Evolutionary conservation across 2,888 invertebrate species (phyloP), one percentile per base, ranked within the genome.

Genomic region (Onthophagus sagittarius): DNA sequence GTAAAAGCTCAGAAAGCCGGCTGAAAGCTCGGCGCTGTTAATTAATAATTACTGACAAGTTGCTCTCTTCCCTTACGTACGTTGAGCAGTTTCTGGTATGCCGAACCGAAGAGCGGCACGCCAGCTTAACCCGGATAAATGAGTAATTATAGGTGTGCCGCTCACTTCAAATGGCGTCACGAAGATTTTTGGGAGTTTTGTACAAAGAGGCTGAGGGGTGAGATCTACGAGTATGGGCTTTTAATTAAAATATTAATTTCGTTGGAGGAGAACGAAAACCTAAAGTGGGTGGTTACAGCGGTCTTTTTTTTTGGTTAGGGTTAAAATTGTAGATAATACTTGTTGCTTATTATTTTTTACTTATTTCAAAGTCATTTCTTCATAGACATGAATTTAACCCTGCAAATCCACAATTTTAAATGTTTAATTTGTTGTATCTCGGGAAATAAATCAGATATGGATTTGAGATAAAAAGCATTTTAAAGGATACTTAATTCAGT

Each of bases 21-120:
- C 84, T 86, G 85, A 85, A 85, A 86, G 86, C 85, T 82, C 84
- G 74, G 84, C 82, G 84, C 85, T 85, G 86, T 86, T 86, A 86
- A 86, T 86, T 86, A 86, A 86, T 86, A 86, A 86, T 86, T 86
- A 86, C 86, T 85, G 85, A 85, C 86, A 86, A 86, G 86, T 84
- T 85, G 85, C 85, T 86, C 85, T 84, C 85, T 85, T 7, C 31
- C 67, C 32, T 32, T n/a, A n/a, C 67, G 15, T 7, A 23, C 39
- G 39, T 53, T 23, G 23, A 23, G 3, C 23, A 67, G 67, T 67
- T n/a, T 32, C 23, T 23, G 23, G 67, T n/a, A 67, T n/a, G 67
- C 67, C 31, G 7, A 23, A n/a, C 23, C 6, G n/a, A n/a, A 9
- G 67, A 31, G 67, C 67, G 67, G 63, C 63, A 32, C 67, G 11